These are phyloP conservation scores for Melanostigma gelatinosum DNA, from an alignment of 2,113 vertebrate genomes.

Conservation along the genomic window DNA sequence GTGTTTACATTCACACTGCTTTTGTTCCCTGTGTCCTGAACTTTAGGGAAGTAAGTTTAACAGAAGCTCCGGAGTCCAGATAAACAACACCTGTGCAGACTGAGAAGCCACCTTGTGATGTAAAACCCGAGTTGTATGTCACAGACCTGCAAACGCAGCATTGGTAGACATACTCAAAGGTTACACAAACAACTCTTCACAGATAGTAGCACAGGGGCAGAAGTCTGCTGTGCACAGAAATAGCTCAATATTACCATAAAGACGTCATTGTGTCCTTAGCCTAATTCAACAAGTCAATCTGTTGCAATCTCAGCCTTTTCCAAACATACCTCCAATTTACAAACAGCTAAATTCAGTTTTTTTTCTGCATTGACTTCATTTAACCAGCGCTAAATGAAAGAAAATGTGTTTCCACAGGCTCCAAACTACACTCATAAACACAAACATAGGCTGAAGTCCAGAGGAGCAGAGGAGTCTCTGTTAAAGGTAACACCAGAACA, in stretches of 20 bases:
- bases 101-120: constrained; percentile 15
- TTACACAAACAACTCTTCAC: constrained; percentile 35
- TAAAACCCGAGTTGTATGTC: constrained; percentile 2
- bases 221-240: constrained; percentile 1
- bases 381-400: neutral
- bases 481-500: neutral
- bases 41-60: neutral
- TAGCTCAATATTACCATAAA: neutral
- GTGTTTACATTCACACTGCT: neutral
- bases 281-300: neutral
- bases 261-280: neutral
- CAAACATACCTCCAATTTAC: neutral
- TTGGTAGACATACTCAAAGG: constrained; percentile 53
- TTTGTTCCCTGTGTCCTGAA: constrained; percentile 6
- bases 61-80: neutral
- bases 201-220: constrained; percentile 11
- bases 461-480: neutral
- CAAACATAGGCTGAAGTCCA: neutral
- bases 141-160: constrained; percentile 12
- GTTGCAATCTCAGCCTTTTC: neutral
- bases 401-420: neutral
- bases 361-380: neutral
- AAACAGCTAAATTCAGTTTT: neutral
- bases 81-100: constrained; percentile 2
- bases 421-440: neutral